Evolutionary conservation across 2,797 vertebrate species (phyloP), one percentile per base, ranked within the genome.

Genomic region (Gobio occitaniae): DNA sequence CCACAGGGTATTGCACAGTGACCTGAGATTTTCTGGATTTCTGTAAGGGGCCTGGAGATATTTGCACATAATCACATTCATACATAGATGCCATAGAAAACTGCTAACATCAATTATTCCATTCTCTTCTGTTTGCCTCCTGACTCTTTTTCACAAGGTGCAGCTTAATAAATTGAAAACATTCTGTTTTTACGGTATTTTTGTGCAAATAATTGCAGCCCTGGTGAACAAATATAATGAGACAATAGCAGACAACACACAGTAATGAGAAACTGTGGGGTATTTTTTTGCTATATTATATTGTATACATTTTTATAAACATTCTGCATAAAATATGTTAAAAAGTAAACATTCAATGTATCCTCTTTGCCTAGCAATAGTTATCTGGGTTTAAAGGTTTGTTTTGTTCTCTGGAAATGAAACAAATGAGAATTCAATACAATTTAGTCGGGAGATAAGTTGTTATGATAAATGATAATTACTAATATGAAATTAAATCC

Each of bases 1-100:
- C 59, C 59, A 79, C 41, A 65, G 77, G 59, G 59, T 65, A 79
- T 48, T 65, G 44, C 77, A 79, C 41, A 61, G 54, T 78, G 54
- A 78, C 38, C 75, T 61, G 75, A 59, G 38, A 29, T 78, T 76
- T 76, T 19, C 50, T 76, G 52, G 32, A 56, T 56, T 78, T 41
- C 75, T 61, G 54, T 78, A 44, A 44, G 38, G 38, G 41, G 36
- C 54, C 36, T 78, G 75, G 54, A 78, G 38, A 79, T 79, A 78
- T 78, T 78, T 78, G 59, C 77, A 78, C 77, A 65, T 65, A 78
- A 65, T 79, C 77, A 79, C 59, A 79, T 29, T 79, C 59, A 21
- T 79, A 65, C 59, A 65, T 61, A 65, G 77, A 48, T 36, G 54
- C 54, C 38, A 61, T 41, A 25, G 38, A 78, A 78, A 78, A 44